Conservation (phyloP, 2,113 vertebrate species). For the Merops nubicus region DNA sequence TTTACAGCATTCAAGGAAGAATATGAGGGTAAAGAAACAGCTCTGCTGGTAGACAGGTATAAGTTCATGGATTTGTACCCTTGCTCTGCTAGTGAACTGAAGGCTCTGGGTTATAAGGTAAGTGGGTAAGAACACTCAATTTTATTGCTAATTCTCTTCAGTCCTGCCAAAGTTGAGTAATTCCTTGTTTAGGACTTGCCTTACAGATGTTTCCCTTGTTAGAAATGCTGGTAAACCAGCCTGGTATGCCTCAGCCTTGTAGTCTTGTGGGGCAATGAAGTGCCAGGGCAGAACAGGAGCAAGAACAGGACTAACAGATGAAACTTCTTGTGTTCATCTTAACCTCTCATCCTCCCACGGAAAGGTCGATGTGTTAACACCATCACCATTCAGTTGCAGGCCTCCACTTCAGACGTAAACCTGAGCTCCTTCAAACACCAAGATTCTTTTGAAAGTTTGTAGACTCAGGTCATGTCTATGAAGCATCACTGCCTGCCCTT, state of each 20-base stretch:
- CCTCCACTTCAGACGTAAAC: neutral
- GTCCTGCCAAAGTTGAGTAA: neutral
- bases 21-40: slow-evolving; percentile 97
- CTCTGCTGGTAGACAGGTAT: slow-evolving; percentile 94
- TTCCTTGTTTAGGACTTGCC: neutral
- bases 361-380: neutral
- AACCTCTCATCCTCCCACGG: neutral
- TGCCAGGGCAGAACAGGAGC: neutral
- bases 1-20: slow-evolving; percentile 98
- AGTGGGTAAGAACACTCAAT: neutral
- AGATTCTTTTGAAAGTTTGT: neutral
- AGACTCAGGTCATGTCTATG: neutral
- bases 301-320: neutral
- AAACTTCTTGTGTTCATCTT: rapidly evolving
- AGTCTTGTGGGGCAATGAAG: neutral
- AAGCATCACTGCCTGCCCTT: neutral
- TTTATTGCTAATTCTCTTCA: neutral
- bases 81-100: slow-evolving; percentile 93
- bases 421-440: neutral
- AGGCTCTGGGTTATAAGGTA: slow-evolving; percentile 98
- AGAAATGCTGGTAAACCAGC: neutral
- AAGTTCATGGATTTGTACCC: slow-evolving; percentile 99
- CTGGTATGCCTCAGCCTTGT: neutral
- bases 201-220: neutral
- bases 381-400: neutral